These are phyloP conservation scores for Eospalax fontanierii DNA, from an alignment of 2,797 vertebrate genomes.

Conservation along the genomic window DNA sequence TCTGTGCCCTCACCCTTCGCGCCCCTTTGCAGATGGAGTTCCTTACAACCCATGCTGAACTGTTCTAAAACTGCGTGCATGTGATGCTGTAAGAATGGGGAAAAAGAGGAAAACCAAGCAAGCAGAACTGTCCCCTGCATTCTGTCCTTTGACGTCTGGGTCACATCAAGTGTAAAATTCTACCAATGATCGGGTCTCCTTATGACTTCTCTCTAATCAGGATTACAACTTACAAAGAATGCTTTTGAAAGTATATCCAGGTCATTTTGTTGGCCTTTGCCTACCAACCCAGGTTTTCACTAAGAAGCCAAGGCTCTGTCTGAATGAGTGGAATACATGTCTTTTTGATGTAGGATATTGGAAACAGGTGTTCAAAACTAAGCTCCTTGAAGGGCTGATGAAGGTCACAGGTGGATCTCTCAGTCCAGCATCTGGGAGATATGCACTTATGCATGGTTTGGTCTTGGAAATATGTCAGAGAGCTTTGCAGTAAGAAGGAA, in stretches of 20 bases:
- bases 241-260: background rate
- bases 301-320: conserved; percentile 25
- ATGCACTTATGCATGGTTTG: background rate
- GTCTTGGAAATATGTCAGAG: background rate
- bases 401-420: background rate
- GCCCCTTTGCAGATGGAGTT: background rate
- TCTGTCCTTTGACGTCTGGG: background rate
- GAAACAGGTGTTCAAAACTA: background rate
- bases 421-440: background rate
- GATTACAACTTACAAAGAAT: background rate
- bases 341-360: background rate
- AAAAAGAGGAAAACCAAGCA: background rate
- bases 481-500: background rate
- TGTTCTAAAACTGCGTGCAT: background rate
- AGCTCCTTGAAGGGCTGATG: background rate
- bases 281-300: background rate
- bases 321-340: background rate
- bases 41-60: background rate
- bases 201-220: background rate
- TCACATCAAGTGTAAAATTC: background rate
- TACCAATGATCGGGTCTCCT: background rate
- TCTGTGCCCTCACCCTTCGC: background rate
- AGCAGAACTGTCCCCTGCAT: background rate
- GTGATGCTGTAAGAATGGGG: background rate
- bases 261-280: background rate